phyloP scores from a whole-genome alignment of 1,140 invertebrate genomes.

The Megathymus violae region DNA sequence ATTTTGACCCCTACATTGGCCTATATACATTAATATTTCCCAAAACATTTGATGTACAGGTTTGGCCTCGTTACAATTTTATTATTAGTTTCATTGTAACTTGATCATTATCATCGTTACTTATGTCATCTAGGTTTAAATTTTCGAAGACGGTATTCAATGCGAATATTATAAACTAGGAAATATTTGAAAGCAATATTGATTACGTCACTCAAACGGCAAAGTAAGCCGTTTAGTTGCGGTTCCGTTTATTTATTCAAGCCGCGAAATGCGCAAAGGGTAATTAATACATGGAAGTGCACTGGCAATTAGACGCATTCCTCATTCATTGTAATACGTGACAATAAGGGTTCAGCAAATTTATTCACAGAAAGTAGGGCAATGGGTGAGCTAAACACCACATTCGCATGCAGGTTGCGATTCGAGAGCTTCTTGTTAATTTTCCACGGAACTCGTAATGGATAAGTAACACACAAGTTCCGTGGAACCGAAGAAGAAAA shows the following conservation, averaged over 20 bases:
- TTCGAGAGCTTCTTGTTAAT: constrained; percentile 61
- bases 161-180: background rate
- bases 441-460: constrained; percentile 66
- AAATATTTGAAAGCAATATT: constrained; percentile 18
- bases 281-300: constrained; percentile 40
- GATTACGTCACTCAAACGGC: constrained; percentile 19
- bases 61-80: too few relatives aligned
- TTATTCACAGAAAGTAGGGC: constrained; percentile 54
- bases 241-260: constrained; percentile 37
- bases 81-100: too few relatives aligned
- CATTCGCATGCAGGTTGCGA: constrained; percentile 68
- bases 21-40: too few relatives aligned
- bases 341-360: constrained; percentile 57
- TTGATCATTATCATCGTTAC: too few relatives aligned
- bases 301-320: constrained; percentile 42
- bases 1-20: too few relatives aligned
- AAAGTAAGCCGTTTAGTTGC: constrained; percentile 31
- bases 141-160: background rate
- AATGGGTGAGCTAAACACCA: constrained; percentile 60
- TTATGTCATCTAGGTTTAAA: too few relatives aligned
- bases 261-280: constrained; percentile 28
- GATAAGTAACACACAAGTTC: constrained; percentile 70
- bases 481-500: constrained; percentile 52
- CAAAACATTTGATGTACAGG: too few relatives aligned
- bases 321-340: constrained; percentile 54